Evolutionary conservation across 2,797 vertebrate genomes (phyloP).

Genomic region (Coregonus sp.): DNA sequence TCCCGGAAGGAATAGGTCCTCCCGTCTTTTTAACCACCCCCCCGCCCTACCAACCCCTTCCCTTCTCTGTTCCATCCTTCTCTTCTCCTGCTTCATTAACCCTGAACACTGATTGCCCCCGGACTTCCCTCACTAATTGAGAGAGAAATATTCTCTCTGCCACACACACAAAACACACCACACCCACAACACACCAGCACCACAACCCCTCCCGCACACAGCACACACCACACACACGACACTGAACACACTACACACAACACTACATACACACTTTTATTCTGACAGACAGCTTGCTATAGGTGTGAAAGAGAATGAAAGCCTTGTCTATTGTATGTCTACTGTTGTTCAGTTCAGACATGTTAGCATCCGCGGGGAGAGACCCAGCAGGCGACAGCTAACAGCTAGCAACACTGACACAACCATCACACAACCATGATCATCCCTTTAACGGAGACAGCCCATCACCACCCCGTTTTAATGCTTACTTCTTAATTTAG

Average conservation of each 20-base stretch:
- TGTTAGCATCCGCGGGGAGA: slow-evolving; percentile 65
- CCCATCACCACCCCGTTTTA: slow-evolving; percentile 44
- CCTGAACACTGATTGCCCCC: too few relatives aligned
- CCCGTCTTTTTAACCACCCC: too few relatives aligned
- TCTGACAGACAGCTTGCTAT: slow-evolving; percentile 65
- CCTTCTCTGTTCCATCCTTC: too few relatives aligned
- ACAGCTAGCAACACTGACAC: slow-evolving; percentile 23
- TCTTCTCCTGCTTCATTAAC: too few relatives aligned
- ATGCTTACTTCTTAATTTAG: slow-evolving; percentile 47
- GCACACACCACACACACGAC: slow-evolving; percentile 33
- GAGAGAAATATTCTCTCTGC: not conserved
- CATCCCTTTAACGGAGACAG: slow-evolving; percentile 55
- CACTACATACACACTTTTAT: slow-evolving; percentile 39
- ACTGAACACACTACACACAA: slow-evolving; percentile 31
- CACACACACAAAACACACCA: slow-evolving; percentile 34
- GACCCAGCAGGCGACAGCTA: slow-evolving; percentile 70
- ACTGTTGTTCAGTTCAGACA: slow-evolving; percentile 32
- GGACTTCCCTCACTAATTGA: too few relatives aligned
- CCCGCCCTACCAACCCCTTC: too few relatives aligned
- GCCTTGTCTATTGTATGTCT: slow-evolving; percentile 59
- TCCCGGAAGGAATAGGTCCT: too few relatives aligned
- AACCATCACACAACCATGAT: not conserved
- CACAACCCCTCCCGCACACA: slow-evolving; percentile 28
- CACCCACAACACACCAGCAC: slow-evolving; percentile 19
- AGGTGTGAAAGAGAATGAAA: slow-evolving; percentile 70